Percentiles rank a stretch among this genome's conserved stretches.
These are phyloP conservation scores for Standfussiana lucernea DNA, from an alignment of 2,888 invertebrate species.

Conservation along the genomic window DNA sequence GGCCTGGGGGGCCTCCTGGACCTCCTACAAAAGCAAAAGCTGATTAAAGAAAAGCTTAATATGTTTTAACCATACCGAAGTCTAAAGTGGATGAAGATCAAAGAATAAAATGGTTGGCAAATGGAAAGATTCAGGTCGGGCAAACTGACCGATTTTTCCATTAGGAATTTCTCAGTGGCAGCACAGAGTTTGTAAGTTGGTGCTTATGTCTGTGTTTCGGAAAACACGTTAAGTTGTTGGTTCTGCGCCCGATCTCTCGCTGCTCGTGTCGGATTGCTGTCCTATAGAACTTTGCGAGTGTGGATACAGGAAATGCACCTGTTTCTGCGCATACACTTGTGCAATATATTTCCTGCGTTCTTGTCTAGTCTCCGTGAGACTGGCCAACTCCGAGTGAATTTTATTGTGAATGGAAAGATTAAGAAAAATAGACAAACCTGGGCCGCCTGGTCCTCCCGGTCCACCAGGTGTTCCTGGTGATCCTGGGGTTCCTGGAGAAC, in stretches of 20 bases:
- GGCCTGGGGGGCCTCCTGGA: constrained; percentile 67
- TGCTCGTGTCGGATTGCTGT: not conserved
- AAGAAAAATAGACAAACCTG: constrained; percentile 31
- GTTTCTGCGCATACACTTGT: not conserved
- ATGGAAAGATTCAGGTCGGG: not conserved
- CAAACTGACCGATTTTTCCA: not conserved
- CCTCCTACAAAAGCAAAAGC: constrained; percentile 47
- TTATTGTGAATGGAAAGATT: not conserved
- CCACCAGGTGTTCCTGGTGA: constrained; percentile 64
- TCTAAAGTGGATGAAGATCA: not conserved
- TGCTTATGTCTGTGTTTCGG: not conserved
- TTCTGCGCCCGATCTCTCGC: not conserved
- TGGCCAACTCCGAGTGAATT: not conserved
- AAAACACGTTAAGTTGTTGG: not conserved
- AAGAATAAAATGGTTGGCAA: not conserved
- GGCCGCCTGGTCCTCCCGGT: constrained; percentile 63
- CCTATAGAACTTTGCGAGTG: not conserved
- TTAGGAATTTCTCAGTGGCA: not conserved
- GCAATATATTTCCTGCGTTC: not conserved
- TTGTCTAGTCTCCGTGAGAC: not conserved
- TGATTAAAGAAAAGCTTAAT: not conserved
- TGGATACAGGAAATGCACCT: not conserved
- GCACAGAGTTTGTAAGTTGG: not conserved
- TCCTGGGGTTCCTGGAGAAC: constrained; percentile 17
- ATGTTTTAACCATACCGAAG: not conserved